Base-by-base conservation (phyloP, 2,888 invertebrate species). In the Lysandra bellargus region DNA sequence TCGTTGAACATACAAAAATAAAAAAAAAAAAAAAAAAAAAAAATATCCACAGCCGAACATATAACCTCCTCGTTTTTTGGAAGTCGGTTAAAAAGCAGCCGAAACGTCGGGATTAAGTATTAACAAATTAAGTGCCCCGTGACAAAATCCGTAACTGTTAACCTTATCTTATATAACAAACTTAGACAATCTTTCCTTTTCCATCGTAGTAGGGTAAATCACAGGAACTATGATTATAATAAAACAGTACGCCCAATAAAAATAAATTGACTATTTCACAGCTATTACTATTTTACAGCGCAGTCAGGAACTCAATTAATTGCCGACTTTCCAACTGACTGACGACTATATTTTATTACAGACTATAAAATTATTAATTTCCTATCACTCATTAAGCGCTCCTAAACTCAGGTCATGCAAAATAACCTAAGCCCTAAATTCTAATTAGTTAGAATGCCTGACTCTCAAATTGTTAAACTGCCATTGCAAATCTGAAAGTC, bases 231-330 rank as follows among this genome's bases (percentile, higher is more conserved):
- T 64, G 64, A 64, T 64, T 64, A 30, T 64, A 64, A 64, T 64
- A 3, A 64, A 23, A 64, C 64, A 23, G 7, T 64, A 64, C 23
- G 23, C 23, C 12, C 23, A 64, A 64, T 64, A 64, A 64, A 64
- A 64, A 30, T 9, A 30, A 64, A 64, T 64, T 61, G 61, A n/a
- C 61, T 61, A 61, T 61, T 64, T 64, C 64, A 64, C 64, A 30
- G 64, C 23, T 30, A 64, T 64, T 64, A 64, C 64, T 23, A 64
- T 30, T 64, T 64, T 12, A 64, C 30, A 64, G 30, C 64, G 30
- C 30, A 57, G 30, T 30, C 30, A 64, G 64, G 64, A 64, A 64
- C 64, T 64, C 64, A 30, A 64, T 64, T 64, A 64, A 64, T 64
- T 64, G 23, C 64, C 9, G 23, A 64, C 64, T 64, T 64, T 64